Evolutionary conservation across 2,113 vertebrate species (phyloP).

Genomic region (Talpa occidentalis): DNA sequence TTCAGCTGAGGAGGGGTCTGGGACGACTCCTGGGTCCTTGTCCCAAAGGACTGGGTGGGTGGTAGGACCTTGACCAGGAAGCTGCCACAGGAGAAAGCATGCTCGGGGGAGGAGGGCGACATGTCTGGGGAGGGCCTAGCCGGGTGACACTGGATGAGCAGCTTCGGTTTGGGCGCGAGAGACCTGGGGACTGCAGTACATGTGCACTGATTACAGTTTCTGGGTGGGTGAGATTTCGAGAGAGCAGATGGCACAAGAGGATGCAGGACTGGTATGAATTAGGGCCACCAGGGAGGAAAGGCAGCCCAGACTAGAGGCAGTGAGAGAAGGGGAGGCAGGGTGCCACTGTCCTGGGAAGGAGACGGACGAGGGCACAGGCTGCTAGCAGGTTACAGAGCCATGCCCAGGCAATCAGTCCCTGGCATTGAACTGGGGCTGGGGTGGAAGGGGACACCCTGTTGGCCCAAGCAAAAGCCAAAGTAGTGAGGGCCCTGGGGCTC

Average conservation of each 20-base stretch:
- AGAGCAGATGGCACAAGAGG: no score
- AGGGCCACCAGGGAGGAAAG: not conserved
- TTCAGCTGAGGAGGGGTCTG: not conserved
- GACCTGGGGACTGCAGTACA: no score
- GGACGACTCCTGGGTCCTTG: not conserved
- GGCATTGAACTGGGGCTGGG: not conserved
- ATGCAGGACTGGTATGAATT: fast-evolving
- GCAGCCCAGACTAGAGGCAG: not conserved
- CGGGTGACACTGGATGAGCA: no score
- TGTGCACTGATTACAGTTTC: no score
- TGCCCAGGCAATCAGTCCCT: not conserved
- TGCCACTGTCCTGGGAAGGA: not conserved
- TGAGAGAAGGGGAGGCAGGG: not conserved
- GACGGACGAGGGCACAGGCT: no score
- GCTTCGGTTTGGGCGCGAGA: no score
- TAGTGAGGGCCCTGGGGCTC: no score
- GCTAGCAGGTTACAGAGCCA: not conserved
- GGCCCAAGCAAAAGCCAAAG: not conserved
- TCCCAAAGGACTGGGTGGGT: not conserved
- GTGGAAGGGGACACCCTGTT: no score
- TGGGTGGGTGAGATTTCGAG: not conserved
- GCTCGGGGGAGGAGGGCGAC: not conserved
- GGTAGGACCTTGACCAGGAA: not conserved
- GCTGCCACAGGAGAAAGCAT: not conserved
- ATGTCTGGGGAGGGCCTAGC: no score